phyloP scores from a whole-genome alignment of 2,888 invertebrate species.

The Mactromeris polynyma region DNA sequence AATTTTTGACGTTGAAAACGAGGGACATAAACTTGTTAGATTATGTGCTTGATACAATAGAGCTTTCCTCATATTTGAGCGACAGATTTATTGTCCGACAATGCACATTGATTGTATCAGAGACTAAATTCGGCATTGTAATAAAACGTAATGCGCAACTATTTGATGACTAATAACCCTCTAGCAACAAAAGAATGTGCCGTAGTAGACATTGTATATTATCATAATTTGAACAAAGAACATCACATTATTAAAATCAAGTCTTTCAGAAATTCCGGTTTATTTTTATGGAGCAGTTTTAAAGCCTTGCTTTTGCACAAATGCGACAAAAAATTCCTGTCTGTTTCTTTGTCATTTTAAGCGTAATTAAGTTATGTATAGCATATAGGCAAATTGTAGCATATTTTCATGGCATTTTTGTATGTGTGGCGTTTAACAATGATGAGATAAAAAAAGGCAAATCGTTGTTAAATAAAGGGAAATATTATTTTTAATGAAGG shows the following conservation, averaged over 20 bases:
- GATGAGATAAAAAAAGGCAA: neutral
- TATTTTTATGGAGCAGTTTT: neutral
- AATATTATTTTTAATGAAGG: neutral
- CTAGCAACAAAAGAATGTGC: slow-evolving; percentile 6
- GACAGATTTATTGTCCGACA: neutral
- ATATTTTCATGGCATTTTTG: neutral
- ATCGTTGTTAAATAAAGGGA: neutral
- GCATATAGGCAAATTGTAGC: neutral
- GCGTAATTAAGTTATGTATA: neutral
- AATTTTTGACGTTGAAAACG: slow-evolving; percentile 3
- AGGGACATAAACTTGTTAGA: neutral
- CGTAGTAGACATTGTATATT: neutral
- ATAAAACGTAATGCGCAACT: slow-evolving; percentile 8
- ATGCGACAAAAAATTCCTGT: neutral
- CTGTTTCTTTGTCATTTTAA: neutral
- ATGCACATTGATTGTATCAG: slow-evolving; percentile 12
- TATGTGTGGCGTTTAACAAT: neutral
- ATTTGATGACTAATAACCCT: slow-evolving; percentile 16
- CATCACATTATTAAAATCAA: neutral
- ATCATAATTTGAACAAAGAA: neutral
- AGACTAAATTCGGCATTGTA: slow-evolving; percentile 4
- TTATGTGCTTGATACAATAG: neutral
- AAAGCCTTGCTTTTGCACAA: neutral
- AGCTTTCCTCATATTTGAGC: neutral
- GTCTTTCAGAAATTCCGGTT: neutral